These are phyloP conservation scores for Eupithecia exiguata DNA, from an alignment of 2,888 invertebrate species.

Conservation along the genomic window DNA sequence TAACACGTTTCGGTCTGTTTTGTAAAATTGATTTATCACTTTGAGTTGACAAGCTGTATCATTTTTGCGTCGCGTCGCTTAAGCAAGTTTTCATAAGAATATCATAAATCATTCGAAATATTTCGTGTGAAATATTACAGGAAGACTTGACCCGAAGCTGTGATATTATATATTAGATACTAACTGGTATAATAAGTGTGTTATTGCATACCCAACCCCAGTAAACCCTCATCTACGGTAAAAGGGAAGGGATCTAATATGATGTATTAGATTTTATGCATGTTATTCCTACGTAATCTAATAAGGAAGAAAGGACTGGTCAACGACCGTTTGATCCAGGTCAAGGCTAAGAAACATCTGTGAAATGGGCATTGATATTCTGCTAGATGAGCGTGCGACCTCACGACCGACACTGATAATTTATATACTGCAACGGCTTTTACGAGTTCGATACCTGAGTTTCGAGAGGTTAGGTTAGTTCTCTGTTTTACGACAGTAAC, in stretches of 20 bases:
- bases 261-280: conserved; percentile 4
- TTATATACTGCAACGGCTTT: conserved; percentile 40
- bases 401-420: conserved; percentile 28
- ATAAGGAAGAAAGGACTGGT: conserved; percentile 32
- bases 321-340: conserved; percentile 51
- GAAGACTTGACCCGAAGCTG: background rate
- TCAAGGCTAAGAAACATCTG: conserved; percentile 49
- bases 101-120: conserved; percentile 21
- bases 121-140: conserved; percentile 31
- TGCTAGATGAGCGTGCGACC: conserved; percentile 20
- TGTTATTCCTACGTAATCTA: conserved; percentile 7
- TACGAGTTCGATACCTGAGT: conserved; percentile 16
- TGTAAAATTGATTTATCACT: conserved; percentile 45
- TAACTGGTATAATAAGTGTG: conserved; percentile 4
- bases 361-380: conserved; percentile 43
- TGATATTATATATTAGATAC: conserved; percentile 5
- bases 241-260: conserved; percentile 12
- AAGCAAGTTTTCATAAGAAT: conserved; percentile 19
- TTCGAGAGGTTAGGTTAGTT: conserved; percentile 14
- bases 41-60: conserved; percentile 38
- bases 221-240: conserved; percentile 13
- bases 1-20: conserved; percentile 39
- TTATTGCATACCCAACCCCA: conserved; percentile 9
- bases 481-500: conserved; percentile 10
- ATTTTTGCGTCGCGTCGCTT: conserved; percentile 26